Conservation (phyloP, 2,113 vertebrate genomes). For the Hemiprocne comata region DNA sequence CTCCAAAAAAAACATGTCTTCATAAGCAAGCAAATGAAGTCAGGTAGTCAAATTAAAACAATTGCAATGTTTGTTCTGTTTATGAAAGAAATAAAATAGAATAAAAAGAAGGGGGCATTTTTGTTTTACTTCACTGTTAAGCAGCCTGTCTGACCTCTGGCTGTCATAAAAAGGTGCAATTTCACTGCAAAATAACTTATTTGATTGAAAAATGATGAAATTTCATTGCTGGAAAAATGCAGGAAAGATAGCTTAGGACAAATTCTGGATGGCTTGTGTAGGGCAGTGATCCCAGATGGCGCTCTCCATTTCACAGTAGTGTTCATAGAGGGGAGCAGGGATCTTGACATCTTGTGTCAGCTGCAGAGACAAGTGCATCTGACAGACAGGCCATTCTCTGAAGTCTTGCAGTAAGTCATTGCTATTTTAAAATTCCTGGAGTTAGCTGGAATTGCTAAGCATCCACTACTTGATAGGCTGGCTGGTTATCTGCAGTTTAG, state of each 20-base stretch:
- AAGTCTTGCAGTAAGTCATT: constrained; percentile 1
- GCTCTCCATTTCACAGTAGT: constrained; percentile 1
- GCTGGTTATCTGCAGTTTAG: background rate
- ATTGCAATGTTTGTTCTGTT: background rate
- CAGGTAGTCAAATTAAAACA: background rate
- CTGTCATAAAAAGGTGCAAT: constrained; percentile 8
- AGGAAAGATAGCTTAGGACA: constrained; percentile 12
- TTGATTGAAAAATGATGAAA: constrained; percentile 50
- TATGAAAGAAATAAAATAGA: background rate
- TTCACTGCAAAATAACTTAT: background rate
- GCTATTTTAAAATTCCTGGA: background rate
- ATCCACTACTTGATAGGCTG: background rate
- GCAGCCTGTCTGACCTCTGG: background rate
- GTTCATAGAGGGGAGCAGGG: background rate
- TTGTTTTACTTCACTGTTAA: background rate
- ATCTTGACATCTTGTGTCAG: background rate
- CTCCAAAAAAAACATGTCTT: background rate
- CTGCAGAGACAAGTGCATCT: background rate
- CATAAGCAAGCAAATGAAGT: background rate
- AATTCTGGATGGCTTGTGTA: background rate
- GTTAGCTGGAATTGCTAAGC: background rate
- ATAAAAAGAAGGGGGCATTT: background rate
- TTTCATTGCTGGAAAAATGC: constrained; percentile 34
- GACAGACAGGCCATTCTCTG: constrained; percentile 28
- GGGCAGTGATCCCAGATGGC: constrained; percentile 33